A percentile compares a stretch with the other conserved stretches of the same genome.
phyloP scores from a whole-genome alignment of 2,797 vertebrate species.

The Chloroceryle inda region DNA sequence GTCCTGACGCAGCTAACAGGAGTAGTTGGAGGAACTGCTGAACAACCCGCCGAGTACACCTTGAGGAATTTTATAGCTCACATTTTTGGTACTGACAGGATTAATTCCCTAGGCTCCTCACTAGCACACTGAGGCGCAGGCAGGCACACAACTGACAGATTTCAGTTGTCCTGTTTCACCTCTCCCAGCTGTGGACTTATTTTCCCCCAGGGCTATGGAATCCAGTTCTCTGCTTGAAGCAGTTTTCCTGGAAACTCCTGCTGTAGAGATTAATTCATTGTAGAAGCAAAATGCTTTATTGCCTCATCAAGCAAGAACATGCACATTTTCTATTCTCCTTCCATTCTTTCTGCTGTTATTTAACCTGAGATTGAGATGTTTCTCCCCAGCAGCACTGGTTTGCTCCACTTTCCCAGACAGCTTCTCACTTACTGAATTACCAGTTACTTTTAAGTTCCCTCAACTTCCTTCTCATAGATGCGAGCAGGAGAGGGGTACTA shows the following conservation, averaged over 20 bases:
- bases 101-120: neutral
- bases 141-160: neutral
- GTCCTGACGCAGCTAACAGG: neutral
- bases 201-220: neutral
- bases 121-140: neutral
- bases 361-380: neutral
- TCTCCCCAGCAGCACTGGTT: neutral
- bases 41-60: neutral
- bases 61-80: neutral
- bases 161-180: neutral
- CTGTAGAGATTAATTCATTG: neutral
- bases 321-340: neutral
- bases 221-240: neutral
- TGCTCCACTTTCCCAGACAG: neutral
- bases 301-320: neutral
- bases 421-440: neutral
- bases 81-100: neutral
- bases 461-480: neutral
- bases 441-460: neutral
- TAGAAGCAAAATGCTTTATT: neutral
- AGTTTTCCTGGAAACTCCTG: conserved; percentile 15
- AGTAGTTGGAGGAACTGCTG: neutral
- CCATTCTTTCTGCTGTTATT: neutral
- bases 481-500: neutral
- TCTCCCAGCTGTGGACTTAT: neutral